phyloP scores from a whole-genome alignment of 2,113 vertebrate species.

The Vulpes vulpes region DNA sequence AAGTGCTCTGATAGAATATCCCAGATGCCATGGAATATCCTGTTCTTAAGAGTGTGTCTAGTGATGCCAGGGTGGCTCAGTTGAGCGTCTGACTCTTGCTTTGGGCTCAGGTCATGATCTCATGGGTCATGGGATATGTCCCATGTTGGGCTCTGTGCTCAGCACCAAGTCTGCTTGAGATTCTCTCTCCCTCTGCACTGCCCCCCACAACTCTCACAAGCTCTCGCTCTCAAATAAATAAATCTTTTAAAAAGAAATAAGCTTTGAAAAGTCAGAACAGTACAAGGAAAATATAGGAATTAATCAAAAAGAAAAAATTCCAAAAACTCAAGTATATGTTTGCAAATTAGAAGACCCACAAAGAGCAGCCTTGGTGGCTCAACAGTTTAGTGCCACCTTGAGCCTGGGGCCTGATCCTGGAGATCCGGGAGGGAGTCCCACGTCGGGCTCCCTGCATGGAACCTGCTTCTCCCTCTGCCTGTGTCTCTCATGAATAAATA shows the following conservation, averaged over 20 bases:
- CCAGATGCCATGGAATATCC: not conserved
- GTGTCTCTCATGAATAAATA: too few relatives aligned
- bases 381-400: too few relatives aligned
- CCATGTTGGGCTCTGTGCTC: too few relatives aligned
- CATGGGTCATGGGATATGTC: too few relatives aligned
- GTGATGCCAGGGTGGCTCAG: too few relatives aligned
- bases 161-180: not conserved
- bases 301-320: not conserved
- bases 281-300: not conserved
- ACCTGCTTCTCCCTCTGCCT: too few relatives aligned
- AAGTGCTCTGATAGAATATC: too few relatives aligned
- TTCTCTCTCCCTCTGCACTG: not conserved
- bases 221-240: not conserved
- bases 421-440: too few relatives aligned
- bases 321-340: not conserved
- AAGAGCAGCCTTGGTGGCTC: not conserved
- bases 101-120: too few relatives aligned
- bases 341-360: not conserved
- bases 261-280: not conserved
- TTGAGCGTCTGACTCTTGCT: too few relatives aligned
- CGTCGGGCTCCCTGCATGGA: too few relatives aligned
- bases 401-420: too few relatives aligned
- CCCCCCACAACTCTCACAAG: not conserved
- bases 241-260: not conserved
- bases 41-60: not conserved